These are phyloP conservation scores for Drosophila kurseongensis DNA, from an alignment of 1,140 invertebrate species.

Conservation along the genomic window DNA sequence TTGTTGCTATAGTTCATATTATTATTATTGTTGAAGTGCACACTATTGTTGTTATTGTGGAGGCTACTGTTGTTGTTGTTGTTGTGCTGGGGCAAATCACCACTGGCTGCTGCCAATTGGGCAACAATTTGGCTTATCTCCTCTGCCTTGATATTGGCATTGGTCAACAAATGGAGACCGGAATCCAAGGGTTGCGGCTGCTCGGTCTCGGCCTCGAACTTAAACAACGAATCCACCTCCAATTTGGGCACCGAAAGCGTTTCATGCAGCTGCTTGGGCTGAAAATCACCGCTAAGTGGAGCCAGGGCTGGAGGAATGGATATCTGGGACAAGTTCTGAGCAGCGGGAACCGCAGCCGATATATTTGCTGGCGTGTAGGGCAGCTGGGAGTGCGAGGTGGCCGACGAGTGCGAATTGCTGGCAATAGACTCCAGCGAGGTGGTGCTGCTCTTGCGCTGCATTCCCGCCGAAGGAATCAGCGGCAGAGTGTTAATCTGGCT, in stretches of 20 bases:
- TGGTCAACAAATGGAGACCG: constrained; percentile 34
- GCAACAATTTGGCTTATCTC: constrained; percentile 76
- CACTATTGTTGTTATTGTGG: constrained; percentile 62
- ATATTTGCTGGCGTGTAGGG: constrained; percentile 44
- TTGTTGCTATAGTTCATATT: constrained; percentile 48
- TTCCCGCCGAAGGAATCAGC: constrained; percentile 52
- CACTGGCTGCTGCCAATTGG: constrained; percentile 59
- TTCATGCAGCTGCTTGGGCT: constrained; percentile 24
- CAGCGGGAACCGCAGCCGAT: constrained; percentile 15
- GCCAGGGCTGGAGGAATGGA: constrained; percentile 72
- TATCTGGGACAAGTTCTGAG: constrained; percentile 27
- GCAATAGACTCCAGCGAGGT: constrained; percentile 81
- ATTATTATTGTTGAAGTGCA: constrained; percentile 50
- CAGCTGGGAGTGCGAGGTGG: constrained; percentile 55
- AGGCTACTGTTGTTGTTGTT: constrained; percentile 65
- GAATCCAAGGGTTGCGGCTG: constrained; percentile 36
- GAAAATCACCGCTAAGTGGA: constrained; percentile 67
- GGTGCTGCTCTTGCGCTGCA: constrained; percentile 78
- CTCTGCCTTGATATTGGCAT: constrained; percentile 65
- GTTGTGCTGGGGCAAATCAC: constrained; percentile 41
- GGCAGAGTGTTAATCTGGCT: constrained; percentile 42
- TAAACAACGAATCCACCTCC: constrained; percentile 29
- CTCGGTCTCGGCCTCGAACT: constrained; percentile 8
- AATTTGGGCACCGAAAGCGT: constrained; percentile 29
- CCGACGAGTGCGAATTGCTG: constrained; percentile 79